Evolutionary conservation across 2,113 vertebrate genomes (phyloP).

Genomic region (Morone saxatilis): DNA sequence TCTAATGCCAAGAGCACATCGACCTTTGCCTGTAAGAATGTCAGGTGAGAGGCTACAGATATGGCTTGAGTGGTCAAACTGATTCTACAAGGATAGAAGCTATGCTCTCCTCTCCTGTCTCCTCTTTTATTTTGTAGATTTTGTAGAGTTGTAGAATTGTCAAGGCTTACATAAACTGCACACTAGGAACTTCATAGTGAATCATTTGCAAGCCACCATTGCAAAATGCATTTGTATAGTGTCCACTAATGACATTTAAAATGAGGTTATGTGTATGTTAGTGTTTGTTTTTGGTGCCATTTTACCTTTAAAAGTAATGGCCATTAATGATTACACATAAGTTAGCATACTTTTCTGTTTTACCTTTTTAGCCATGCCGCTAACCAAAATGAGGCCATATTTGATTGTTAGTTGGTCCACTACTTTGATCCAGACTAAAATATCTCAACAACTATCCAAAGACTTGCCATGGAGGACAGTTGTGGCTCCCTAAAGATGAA

Average conservation of each 20-base stretch:
- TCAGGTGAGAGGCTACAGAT: slow-evolving; percentile 19
- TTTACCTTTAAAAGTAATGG: neutral
- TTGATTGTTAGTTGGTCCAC: no score
- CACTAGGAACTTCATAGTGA: neutral
- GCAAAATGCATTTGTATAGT: neutral
- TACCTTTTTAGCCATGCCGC: no score
- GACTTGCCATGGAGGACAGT: no score
- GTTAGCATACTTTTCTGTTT: no score
- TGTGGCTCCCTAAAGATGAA: no score
- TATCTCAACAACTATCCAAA: no score
- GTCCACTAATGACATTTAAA: neutral
- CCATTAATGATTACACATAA: neutral
- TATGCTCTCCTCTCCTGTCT: neutral
- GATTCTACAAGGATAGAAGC: neutral
- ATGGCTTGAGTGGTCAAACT: slow-evolving; percentile 1
- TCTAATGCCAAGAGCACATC: neutral
- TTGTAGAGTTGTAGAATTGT: neutral
- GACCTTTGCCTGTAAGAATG: neutral
- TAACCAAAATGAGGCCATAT: no score
- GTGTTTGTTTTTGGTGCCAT: neutral
- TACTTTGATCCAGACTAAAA: no score
- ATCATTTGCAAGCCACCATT: neutral
- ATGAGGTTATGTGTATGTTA: neutral
- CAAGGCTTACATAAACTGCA: neutral
- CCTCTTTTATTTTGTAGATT: neutral